phyloP scores from a whole-genome alignment of 2,797 vertebrate genomes.

The Tiaroga cobitis region DNA sequence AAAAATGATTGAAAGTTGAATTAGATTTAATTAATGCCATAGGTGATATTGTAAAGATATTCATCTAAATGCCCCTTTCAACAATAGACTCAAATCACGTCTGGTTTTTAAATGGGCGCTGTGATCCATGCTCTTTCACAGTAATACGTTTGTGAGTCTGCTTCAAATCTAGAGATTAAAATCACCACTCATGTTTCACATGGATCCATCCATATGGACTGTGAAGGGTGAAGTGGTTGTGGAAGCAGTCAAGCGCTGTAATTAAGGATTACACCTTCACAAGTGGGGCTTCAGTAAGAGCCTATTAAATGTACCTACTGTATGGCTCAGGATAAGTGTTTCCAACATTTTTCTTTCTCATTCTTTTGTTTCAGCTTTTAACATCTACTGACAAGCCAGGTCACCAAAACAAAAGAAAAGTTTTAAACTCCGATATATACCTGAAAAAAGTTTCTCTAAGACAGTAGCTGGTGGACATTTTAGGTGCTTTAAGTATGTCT shows the following conservation, averaged over 20 bases:
- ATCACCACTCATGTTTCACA: constrained; percentile 52
- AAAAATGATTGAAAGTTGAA: constrained; percentile 19
- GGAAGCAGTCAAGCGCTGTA: constrained; percentile 57
- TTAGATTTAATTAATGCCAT: constrained; percentile 3
- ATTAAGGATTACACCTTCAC: constrained; percentile 59
- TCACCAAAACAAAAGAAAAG: not conserved
- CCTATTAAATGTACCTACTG: constrained; percentile 53
- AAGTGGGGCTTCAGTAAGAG: constrained; percentile 60
- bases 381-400: constrained; percentile 12
- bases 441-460: not conserved
- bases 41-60: constrained; percentile 16
- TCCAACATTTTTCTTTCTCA: constrained; percentile 73
- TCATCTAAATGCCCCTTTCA: constrained; percentile 15
- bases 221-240: constrained; percentile 54
- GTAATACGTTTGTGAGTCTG: constrained; percentile 31
- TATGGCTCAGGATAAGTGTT: constrained; percentile 47
- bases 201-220: constrained; percentile 60
- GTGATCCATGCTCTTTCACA: constrained; percentile 2
- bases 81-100: constrained; percentile 1
- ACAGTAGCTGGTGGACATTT: not conserved
- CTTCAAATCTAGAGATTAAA: constrained; percentile 36
- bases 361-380: constrained; percentile 6
- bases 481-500: not conserved
- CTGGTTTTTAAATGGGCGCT: not conserved
- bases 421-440: constrained; percentile 16